phyloP scores from a whole-genome alignment of 2,797 vertebrate species.

The Dendrocincla fuliginosa region DNA sequence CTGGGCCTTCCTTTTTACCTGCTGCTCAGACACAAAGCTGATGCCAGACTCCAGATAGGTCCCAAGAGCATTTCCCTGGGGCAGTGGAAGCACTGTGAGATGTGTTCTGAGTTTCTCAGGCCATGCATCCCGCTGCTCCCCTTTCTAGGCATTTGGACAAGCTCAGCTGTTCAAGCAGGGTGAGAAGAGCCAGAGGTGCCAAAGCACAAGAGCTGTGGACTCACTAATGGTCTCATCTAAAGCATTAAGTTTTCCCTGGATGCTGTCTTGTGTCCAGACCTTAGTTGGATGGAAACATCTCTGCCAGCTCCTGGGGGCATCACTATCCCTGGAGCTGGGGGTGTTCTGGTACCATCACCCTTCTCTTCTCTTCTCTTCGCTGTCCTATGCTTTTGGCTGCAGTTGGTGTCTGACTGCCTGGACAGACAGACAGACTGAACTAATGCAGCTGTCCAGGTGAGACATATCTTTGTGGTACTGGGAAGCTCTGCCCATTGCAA shows the following conservation, averaged over 20 bases:
- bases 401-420: background rate
- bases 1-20: background rate
- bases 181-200: background rate
- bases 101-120: background rate
- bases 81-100: background rate
- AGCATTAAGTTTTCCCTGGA: background rate
- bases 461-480: background rate
- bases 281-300: background rate
- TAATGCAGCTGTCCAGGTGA: background rate
- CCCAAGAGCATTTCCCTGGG: background rate
- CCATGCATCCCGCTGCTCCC: rapidly evolving
- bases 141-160: background rate
- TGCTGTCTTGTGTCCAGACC: background rate
- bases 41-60: background rate
- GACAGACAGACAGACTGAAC: background rate
- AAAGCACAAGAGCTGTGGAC: background rate
- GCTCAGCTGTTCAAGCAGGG: background rate
- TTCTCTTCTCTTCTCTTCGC: background rate
- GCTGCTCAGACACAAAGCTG: rapidly evolving
- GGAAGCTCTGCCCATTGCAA: background rate
- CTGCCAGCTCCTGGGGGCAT: background rate
- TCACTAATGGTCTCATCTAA: rapidly evolving
- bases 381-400: background rate
- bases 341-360: background rate
- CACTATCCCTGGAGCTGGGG: background rate